A percentile compares a stretch with the other conserved stretches of the same genome.
phyloP scores from a whole-genome alignment of 1,140 invertebrate genomes.

The Bactericera cockerelli region DNA sequence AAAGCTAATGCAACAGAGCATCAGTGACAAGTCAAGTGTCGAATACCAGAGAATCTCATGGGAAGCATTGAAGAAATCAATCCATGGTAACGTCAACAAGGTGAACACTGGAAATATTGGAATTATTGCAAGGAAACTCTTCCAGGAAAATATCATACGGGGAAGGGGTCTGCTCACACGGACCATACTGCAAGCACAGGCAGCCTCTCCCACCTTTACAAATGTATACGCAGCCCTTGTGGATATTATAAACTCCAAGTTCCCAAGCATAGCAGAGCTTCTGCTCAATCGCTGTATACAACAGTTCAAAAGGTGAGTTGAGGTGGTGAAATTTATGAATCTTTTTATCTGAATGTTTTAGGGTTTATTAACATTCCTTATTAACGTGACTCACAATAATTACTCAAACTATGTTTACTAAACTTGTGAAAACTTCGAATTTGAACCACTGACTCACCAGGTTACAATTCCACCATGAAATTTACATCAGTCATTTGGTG shows the following conservation, averaged over 20 bases:
- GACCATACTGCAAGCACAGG: constrained; percentile 92
- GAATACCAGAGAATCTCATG: constrained; percentile 93
- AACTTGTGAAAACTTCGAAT: too few species aligned
- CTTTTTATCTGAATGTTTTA: too few species aligned
- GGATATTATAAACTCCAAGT: constrained; percentile 92
- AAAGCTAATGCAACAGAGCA: constrained; percentile 82
- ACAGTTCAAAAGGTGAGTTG: constrained; percentile 62
- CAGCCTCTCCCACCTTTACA: constrained; percentile 92
- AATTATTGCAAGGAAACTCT: constrained; percentile 76
- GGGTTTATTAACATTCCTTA: too few species aligned
- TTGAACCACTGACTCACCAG: too few species aligned
- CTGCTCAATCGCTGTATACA: constrained; percentile 80
- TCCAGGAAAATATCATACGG: constrained; percentile 90
- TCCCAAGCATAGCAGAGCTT: constrained; percentile 93
- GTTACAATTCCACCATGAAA: too few species aligned
- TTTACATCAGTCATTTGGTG: too few species aligned
- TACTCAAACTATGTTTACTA: too few species aligned
- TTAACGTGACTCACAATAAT: too few species aligned
- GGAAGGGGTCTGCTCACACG: constrained; percentile 80
- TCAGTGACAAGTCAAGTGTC: constrained; percentile 80
- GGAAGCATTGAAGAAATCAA: constrained; percentile 98
- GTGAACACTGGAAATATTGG: constrained; percentile 91
- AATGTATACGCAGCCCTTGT: constrained; percentile 92
- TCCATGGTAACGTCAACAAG: constrained; percentile 97
- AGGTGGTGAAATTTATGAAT: too few species aligned